A percentile compares a stretch with the other conserved stretches of the same genome.
Conservation (phyloP, 2,797 vertebrate species). For the Syncerus caffer region DNA sequence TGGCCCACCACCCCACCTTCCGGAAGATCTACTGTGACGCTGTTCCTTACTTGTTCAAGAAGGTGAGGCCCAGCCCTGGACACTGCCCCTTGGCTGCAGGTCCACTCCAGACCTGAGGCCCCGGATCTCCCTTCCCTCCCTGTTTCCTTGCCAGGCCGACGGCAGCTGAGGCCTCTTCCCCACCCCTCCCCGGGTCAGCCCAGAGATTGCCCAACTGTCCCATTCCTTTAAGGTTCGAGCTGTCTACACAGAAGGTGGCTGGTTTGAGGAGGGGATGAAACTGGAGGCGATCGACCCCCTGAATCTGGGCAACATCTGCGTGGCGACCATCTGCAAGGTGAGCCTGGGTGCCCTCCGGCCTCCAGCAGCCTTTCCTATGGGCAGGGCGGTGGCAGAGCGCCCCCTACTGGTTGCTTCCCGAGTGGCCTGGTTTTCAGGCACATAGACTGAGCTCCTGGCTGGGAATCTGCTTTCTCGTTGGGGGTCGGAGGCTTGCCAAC, state of each 20-base stretch:
- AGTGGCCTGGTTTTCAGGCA: neutral
- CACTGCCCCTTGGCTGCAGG: fast-evolving
- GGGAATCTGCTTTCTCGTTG: neutral
- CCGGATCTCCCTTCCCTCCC: neutral
- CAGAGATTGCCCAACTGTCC: neutral
- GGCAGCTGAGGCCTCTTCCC: neutral
- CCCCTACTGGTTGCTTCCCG: neutral
- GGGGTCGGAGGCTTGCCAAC: neutral
- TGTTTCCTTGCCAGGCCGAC: neutral
- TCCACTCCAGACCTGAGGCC: neutral
- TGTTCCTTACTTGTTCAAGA: constrained; percentile 89
- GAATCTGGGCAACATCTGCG: constrained; percentile 95
- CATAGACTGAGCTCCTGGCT: neutral
- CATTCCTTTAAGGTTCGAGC: constrained; percentile 86
- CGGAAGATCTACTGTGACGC: constrained; percentile 87
- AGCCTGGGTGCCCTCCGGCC: neutral
- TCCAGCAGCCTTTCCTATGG: fast-evolving
- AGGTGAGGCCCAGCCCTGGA: constrained; percentile 80
- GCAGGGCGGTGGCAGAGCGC: neutral
- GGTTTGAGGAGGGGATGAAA: constrained; percentile 96
- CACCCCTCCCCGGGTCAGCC: neutral
- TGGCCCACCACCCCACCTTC: constrained; percentile 84
- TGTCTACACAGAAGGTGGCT: constrained; percentile 91
- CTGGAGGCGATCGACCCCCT: constrained; percentile 96
- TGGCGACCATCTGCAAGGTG: constrained; percentile 94